Conservation (phyloP, 2,113 vertebrate species). For the Pithys albifrons region DNA sequence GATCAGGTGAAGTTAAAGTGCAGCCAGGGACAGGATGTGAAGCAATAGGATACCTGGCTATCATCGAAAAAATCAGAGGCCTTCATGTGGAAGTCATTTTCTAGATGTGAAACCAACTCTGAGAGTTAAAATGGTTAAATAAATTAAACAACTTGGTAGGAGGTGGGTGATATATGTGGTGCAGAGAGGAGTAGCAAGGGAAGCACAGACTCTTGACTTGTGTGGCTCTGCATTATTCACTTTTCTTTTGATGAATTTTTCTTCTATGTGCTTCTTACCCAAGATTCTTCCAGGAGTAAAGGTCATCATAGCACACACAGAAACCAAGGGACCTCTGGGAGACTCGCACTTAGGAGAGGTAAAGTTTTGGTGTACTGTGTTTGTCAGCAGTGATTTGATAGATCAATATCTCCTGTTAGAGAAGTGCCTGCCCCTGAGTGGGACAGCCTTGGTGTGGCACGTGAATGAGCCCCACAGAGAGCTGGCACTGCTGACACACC, state of each 20-base stretch:
- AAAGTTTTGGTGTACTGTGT: neutral
- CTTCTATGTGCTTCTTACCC: neutral
- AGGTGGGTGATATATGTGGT: neutral
- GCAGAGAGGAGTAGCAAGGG: neutral
- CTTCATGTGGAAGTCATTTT: neutral
- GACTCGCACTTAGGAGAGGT: conserved; percentile 96
- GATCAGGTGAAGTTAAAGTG: neutral
- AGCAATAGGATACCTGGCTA: neutral
- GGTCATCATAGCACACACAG: conserved; percentile 94
- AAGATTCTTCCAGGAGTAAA: conserved; percentile 96
- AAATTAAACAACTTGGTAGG: neutral
- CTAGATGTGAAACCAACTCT: neutral
- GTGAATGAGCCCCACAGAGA: neutral
- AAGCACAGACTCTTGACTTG: neutral
- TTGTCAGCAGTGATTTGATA: neutral
- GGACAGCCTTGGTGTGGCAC: neutral
- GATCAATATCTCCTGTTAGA: neutral
- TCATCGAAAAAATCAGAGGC: neutral
- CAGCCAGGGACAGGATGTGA: neutral
- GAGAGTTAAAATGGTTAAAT: neutral
- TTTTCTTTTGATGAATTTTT: neutral
- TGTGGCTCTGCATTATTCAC: neutral
- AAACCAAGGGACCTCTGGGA: conserved; percentile 94
- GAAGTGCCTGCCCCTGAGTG: neutral
- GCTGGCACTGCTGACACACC: neutral